Conservation (phyloP, 2,113 vertebrate species). For the Tetrax tetrax region DNA sequence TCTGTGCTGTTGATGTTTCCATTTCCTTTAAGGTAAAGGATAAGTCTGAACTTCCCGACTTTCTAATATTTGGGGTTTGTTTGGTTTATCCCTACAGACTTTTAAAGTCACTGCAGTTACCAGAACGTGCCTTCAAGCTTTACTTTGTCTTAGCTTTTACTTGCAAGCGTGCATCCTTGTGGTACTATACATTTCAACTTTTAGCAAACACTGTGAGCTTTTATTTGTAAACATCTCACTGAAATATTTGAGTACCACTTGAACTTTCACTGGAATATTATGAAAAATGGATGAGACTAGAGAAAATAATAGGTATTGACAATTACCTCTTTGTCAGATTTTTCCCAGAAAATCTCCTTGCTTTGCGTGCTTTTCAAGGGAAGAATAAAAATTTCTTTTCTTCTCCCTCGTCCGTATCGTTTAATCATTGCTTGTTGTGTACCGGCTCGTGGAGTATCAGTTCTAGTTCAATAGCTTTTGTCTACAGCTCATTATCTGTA, state of each 20-base stretch:
- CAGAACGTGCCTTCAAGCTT: background rate
- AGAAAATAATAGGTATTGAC: slow-evolving; percentile 11
- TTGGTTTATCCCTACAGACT: background rate
- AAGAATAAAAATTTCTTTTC: background rate
- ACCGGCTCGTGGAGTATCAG: background rate
- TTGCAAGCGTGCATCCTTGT: background rate
- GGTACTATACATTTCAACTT: background rate
- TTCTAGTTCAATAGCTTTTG: slow-evolving; percentile 60
- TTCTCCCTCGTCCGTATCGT: background rate
- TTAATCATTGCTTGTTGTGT: slow-evolving; percentile 45
- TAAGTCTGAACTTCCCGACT: background rate
- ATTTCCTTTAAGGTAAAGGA: background rate
- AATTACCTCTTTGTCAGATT: slow-evolving; percentile 20
- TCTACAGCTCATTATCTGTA: slow-evolving; percentile 61
- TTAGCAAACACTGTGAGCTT: background rate
- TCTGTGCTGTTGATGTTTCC: background rate
- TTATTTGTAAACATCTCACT: slow-evolving; percentile 35
- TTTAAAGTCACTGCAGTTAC: background rate
- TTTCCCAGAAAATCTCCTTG: slow-evolving; percentile 13
- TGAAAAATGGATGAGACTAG: slow-evolving; percentile 21
- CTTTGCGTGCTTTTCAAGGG: background rate
- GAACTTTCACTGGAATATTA: slow-evolving; percentile 13
- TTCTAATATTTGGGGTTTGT: background rate
- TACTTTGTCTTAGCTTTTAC: background rate
- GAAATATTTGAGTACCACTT: slow-evolving; percentile 11